Percentiles rank a stretch among this genome's conserved stretches.
Conservation (phyloP, 2,113 vertebrate genomes). For the Lepus americanus region DNA sequence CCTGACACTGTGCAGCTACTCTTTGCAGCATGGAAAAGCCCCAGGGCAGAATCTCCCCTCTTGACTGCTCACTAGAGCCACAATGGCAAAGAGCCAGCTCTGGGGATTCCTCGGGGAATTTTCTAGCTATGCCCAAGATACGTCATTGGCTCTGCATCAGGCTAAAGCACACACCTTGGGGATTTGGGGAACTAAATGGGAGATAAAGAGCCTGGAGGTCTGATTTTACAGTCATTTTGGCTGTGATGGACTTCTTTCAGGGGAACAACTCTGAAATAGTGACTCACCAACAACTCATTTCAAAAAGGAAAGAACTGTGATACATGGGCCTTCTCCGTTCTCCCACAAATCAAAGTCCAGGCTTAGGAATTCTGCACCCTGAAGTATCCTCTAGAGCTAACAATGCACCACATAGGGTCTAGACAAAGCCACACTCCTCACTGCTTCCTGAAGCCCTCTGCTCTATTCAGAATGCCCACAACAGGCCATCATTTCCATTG, state of each 20-base stretch:
- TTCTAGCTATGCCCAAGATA: slow-evolving; percentile 3
- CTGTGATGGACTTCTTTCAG: slow-evolving; percentile 35
- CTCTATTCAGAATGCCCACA: not conserved
- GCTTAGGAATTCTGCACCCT: slow-evolving; percentile 33
- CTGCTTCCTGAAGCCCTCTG: not conserved
- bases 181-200: not conserved
- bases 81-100: not conserved
- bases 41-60: not conserved
- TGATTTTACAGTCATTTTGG: slow-evolving; percentile 45
- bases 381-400: not conserved
- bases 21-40: not conserved
- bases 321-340: not conserved
- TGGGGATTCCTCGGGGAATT: not conserved
- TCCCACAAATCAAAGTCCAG: not conserved
- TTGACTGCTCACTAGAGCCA: not conserved
- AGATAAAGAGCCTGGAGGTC: not conserved
- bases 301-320: slow-evolving; percentile 3
- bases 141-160: not conserved
- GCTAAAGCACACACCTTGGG: not conserved
- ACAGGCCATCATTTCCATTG: not conserved
- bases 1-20: not conserved
- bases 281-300: slow-evolving; percentile 22
- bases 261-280: slow-evolving; percentile 53
- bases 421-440: not conserved
- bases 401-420: not conserved